phyloP scores from a whole-genome alignment of 92 coral and sea anemone species.

The Parazoanthus swiftii region DNA sequence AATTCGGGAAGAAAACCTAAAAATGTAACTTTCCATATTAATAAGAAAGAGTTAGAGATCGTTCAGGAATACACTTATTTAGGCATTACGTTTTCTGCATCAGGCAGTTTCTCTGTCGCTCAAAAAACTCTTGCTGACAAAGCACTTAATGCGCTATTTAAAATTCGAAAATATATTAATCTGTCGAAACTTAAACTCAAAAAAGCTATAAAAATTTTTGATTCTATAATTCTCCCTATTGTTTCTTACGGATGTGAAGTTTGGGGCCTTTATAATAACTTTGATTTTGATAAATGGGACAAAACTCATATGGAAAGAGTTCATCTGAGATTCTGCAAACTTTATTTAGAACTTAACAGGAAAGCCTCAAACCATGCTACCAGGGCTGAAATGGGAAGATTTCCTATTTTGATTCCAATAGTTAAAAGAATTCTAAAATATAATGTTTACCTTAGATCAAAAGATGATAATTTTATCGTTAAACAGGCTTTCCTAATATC shows the following conservation, averaged over 20 bases:
- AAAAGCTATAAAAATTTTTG: background rate
- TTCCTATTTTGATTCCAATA: background rate
- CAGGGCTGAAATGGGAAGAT: background rate
- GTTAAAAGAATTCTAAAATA: background rate
- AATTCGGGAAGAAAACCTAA: slow-evolving; percentile 2
- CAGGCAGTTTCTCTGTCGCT: no score
- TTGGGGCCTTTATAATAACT: slow-evolving; percentile 10
- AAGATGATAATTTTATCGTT: slow-evolving; percentile 1
- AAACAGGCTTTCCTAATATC: background rate
- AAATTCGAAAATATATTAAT: slow-evolving; percentile 4
- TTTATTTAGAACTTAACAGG: slow-evolving; percentile 5
- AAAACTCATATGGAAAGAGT: background rate
- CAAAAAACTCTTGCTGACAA: no score
- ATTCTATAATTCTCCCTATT: background rate
- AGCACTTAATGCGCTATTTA: no score
- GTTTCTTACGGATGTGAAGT: background rate
- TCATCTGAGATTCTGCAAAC: background rate
- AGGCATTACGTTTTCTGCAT: no score
- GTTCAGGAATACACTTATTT: no score
- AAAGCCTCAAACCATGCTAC: background rate
- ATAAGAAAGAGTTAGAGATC: background rate
- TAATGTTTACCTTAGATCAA: background rate
- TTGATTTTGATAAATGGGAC: background rate
- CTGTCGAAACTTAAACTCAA: background rate
- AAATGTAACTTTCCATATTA: background rate